Evolutionary conservation across 1,140 invertebrate species (phyloP).

Genomic region (Penaeus vannamei): DNA sequence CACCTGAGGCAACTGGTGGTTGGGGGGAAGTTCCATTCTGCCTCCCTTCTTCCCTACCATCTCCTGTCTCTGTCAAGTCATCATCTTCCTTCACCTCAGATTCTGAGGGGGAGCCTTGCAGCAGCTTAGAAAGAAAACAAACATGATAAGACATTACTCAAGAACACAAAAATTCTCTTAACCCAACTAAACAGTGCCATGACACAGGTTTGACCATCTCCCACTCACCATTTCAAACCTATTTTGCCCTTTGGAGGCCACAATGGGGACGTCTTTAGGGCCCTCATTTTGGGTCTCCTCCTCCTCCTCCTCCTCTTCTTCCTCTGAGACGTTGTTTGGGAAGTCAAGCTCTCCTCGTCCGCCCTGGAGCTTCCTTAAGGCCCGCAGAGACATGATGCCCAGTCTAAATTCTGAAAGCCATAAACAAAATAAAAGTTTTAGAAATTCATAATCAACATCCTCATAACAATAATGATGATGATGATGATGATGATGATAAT

Average conservation of each 20-base stretch:
- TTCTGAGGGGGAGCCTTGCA: slow-evolving; percentile 75
- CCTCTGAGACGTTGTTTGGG: slow-evolving; percentile 39
- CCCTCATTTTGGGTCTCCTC: slow-evolving; percentile 27
- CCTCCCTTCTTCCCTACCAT: slow-evolving; percentile 76
- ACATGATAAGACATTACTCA: neutral
- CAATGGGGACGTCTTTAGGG: slow-evolving; percentile 7
- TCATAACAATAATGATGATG: too few species aligned
- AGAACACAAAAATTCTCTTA: neutral
- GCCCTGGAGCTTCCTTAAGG: slow-evolving; percentile 50
- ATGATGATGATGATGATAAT: too few species aligned
- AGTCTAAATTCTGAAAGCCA: slow-evolving; percentile 20
- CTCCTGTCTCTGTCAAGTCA: slow-evolving; percentile 73
- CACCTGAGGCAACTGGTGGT: slow-evolving; percentile 37
- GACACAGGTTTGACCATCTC: neutral
- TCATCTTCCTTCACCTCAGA: slow-evolving; percentile 82
- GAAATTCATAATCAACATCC: too few species aligned
- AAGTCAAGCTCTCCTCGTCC: slow-evolving; percentile 14
- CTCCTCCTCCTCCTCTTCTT: slow-evolving; percentile 37
- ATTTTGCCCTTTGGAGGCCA: slow-evolving; percentile 53
- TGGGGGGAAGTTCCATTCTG: slow-evolving; percentile 45
- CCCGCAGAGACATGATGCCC: neutral
- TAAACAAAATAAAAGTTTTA: too few species aligned
- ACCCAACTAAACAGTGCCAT: neutral
- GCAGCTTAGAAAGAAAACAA: slow-evolving; percentile 13
- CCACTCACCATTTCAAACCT: slow-evolving; percentile 55